Evolutionary conservation across 2,888 invertebrate species (phyloP), one percentile per base, ranked within the genome.

Genomic region (Agrochola macilenta): DNA sequence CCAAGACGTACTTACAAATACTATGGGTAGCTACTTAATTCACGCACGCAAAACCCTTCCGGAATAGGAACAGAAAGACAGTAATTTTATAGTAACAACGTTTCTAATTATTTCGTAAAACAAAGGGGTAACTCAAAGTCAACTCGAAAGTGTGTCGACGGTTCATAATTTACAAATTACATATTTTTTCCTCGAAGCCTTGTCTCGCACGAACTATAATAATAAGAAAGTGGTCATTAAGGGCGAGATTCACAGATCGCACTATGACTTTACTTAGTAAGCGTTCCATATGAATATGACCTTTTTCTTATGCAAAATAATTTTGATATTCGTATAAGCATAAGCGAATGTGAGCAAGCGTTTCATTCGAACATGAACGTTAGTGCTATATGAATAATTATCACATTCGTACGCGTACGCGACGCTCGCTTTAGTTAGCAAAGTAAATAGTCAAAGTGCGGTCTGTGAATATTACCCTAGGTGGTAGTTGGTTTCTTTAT

Each of bases 401-500:
- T 49, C 8, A 23, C 14, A 52, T 68, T 68, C 57, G 30, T 35
- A n/a, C n/a, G n/a, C n/a, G 23, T 35, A n/a, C n/a, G 54, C 30
- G 17, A 68, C 23, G 14, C 5, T 49, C 20, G 20, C 2, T n/a
- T 39, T n/a, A n/a, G 20, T 30, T 30, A 23, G 14, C 20, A 23
- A 68, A 68, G 14, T 9, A 54, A 54, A 3, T 23, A 14, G 54
- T 57, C 23, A 57, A 57, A 11, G 30, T 35, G 23, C 57, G 30
- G 57, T 68, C 9, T 68, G 68, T 57, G 68, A 23, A 35, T 68
- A 9, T 68, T 68, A 23, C 57, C 30, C 17, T 35, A 57, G 23
- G 66, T 49, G 84, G 86, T 86, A 74, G 74, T 76, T 69, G 66
- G 76, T 70, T 82, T 81, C 81, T 75, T 89, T 89, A 89, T 89